Percentiles rank a stretch among this genome's conserved stretches.
These are phyloP conservation scores for Deroplatys truncata DNA, from an alignment of 2,888 invertebrate genomes.

Conservation along the genomic window DNA sequence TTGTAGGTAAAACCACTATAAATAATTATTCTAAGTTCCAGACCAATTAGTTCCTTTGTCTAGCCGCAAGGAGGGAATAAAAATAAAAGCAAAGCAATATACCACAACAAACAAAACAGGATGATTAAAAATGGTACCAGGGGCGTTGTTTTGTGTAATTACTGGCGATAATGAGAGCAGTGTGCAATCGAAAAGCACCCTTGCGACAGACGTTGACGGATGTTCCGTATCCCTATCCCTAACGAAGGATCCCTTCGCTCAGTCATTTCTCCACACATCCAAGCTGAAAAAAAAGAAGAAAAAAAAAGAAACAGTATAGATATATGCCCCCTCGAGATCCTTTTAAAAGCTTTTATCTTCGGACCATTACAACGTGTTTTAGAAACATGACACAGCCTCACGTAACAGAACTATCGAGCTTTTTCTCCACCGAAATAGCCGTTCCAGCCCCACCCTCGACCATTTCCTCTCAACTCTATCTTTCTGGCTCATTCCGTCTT, in stretches of 20 bases:
- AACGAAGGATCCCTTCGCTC: neutral
- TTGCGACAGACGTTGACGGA: neutral
- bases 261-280: neutral
- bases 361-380: conserved; percentile 13
- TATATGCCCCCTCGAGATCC: conserved; percentile 5
- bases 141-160: neutral
- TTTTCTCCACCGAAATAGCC: conserved; percentile 1
- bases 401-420: neutral
- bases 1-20: neutral
- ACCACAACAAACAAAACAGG: neutral
- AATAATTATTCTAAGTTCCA: neutral
- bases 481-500: neutral
- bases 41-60: neutral
- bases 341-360: conserved; percentile 17
- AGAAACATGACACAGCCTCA: conserved; percentile 2
- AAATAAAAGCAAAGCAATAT: neutral
- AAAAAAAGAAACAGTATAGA: neutral
- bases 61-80: neutral
- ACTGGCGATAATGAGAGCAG: neutral
- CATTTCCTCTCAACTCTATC: neutral
- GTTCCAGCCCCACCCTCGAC: neutral
- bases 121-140: neutral
- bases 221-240: neutral
- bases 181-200: neutral
- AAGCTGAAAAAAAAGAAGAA: neutral